Percentiles rank a stretch among this genome's conserved stretches.
Conservation (phyloP, 2,888 invertebrate genomes). For the Lasiommata megera region DNA sequence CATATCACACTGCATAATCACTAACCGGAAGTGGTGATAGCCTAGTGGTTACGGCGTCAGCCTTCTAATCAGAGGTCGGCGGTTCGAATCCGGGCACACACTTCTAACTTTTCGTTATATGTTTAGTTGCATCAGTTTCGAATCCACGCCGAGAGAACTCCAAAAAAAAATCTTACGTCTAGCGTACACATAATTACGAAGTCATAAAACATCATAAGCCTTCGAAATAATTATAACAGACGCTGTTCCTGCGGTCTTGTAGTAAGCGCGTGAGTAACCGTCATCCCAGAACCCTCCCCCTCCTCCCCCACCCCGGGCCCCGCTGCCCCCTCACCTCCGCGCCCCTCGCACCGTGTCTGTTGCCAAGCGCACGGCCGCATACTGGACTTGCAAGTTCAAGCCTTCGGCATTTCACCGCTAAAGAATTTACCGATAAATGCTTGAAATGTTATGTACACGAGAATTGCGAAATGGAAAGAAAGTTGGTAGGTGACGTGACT, state of each 20-base stretch:
- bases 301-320: neutral
- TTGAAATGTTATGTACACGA: slow-evolving; percentile 10
- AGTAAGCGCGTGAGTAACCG: slow-evolving; percentile 21
- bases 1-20: too few species aligned
- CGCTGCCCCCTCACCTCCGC: neutral
- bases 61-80: too few species aligned
- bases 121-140: too few species aligned
- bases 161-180: neutral
- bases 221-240: slow-evolving; percentile 3
- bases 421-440: slow-evolving; percentile 15
- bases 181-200: slow-evolving; percentile 1
- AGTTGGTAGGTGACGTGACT: neutral
- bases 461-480: slow-evolving; percentile 3
- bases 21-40: too few species aligned
- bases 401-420: slow-evolving; percentile 13
- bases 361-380: slow-evolving; percentile 29
- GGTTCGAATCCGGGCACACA: too few species aligned
- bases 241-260: slow-evolving; percentile 1
- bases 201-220: slow-evolving; percentile 12
- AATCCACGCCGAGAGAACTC: too few species aligned
- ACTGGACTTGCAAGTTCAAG: slow-evolving; percentile 30
- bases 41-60: too few species aligned
- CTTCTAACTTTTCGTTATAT: too few species aligned
- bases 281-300: neutral
- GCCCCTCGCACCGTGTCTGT: slow-evolving; percentile 8